Evolutionary conservation across 2,888 invertebrate species (phyloP).

Genomic region (Altica lythri): DNA sequence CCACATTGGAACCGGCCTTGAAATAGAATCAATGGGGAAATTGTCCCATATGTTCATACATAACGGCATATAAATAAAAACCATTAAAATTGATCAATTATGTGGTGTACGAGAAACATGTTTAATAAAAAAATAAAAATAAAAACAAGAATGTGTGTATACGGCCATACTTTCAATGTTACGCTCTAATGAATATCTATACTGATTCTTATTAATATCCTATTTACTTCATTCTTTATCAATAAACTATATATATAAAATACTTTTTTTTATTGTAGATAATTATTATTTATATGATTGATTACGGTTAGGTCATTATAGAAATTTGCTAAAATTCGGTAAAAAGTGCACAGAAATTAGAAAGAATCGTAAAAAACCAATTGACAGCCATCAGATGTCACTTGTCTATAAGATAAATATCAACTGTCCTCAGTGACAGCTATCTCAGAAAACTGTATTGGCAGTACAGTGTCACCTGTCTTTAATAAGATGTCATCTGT

Average conservation of each 20-base stretch:
- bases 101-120: background rate
- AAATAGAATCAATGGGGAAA: constrained; percentile 10
- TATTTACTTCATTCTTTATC: background rate
- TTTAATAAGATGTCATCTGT: too few relatives aligned
- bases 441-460: too few relatives aligned
- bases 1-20: constrained; percentile 31
- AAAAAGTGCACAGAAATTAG: too few relatives aligned
- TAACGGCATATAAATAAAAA: too few relatives aligned
- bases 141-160: background rate
- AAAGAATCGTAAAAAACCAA: too few relatives aligned
- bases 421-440: too few relatives aligned
- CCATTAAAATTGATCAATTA: background rate
- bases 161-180: background rate
- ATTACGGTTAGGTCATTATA: too few relatives aligned
- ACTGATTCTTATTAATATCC: constrained; percentile 1
- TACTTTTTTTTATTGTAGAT: background rate
- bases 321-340: too few relatives aligned
- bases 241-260: background rate
- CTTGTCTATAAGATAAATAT: too few relatives aligned
- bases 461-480: too few relatives aligned
- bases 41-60: background rate
- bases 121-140: background rate
- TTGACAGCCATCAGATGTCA: too few relatives aligned
- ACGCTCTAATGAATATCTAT: background rate
- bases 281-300: too few relatives aligned